Evolutionary conservation across 2,888 invertebrate genomes (phyloP), one percentile per base, ranked within the genome.

Genomic region (Caenorhabditis wallacei): DNA sequence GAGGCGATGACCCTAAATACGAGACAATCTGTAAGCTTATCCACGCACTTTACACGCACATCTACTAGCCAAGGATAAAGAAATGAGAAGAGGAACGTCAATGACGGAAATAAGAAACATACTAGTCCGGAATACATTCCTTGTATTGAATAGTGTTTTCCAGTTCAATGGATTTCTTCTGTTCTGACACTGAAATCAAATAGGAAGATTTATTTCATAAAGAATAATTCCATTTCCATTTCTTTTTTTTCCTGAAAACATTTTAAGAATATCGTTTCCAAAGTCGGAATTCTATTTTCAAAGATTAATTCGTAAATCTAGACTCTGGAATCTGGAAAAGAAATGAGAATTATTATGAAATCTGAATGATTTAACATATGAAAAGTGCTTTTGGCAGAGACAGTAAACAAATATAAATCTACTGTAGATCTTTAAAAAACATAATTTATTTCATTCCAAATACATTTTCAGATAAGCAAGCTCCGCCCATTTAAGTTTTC

Each of bases 41-140:
- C 76, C 76, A 51, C 68, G 68, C 59, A 68, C 68, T 76, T 69
- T 72, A 61, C 63, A 72, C 72, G 72, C 35, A 72, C 13, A 72
- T 35, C 53, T 68, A 61, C 74, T 46, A 64, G 64, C 59, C 30
- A 35, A 48, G 43, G n/a, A 63, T 40, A 48, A 48, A 13, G 43
- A 43, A 13, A 43, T 43, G 18, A 40, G 40, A 40, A 40, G 13
- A 26, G 46, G 43, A 40, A 61, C 54, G 20, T 37, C 46, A 5
- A 10, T 61, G 61, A 72, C 35, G 40, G 69, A 69, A 69, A 69
- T 56, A 16, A 35, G 66, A 30, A 24, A 64, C 43, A 30, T 37
- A 37, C 35, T 66, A 66, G 66, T 51, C 66, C 53, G 53, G 37
- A 66, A 66, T 66, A 66, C 66, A 66, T 66, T 66, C 53, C 16